Percentiles rank a stretch among this genome's conserved stretches.
Evolutionary conservation across 2,888 invertebrate species (phyloP).

Genomic region (Dioctria linearis): DNA sequence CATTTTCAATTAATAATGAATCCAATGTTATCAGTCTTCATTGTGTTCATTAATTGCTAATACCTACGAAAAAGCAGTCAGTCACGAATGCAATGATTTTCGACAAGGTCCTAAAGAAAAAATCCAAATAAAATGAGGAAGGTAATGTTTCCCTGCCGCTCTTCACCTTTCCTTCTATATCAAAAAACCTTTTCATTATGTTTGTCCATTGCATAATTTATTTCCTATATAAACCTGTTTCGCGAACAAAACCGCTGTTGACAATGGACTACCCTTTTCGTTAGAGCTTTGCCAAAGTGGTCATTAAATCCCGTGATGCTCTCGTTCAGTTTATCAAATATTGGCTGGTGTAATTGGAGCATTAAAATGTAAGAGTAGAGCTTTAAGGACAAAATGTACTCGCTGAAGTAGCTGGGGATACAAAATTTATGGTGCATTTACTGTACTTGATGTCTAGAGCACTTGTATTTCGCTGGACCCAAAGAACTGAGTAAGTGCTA

Average conservation of each 20-base stretch:
- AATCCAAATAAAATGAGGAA: too few relatives aligned
- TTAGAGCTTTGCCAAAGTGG: not conserved
- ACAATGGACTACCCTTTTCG: conserved; percentile 34
- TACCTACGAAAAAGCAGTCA: conserved; percentile 1
- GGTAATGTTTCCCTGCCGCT: too few relatives aligned
- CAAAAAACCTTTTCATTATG: conserved; percentile 14
- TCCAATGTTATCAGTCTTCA: conserved; percentile 14
- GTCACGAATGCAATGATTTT: not conserved
- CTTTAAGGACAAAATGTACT: not conserved
- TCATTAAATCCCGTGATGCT: conserved; percentile 24
- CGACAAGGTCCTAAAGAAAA: too few relatives aligned
- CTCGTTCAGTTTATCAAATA: conserved; percentile 6
- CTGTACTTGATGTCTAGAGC: conserved; percentile 19
- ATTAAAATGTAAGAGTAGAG: conserved; percentile 19
- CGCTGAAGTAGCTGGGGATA: not conserved
- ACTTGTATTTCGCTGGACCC: not conserved
- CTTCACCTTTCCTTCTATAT: not conserved
- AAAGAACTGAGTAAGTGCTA: conserved; percentile 1
- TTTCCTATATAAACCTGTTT: conserved; percentile 15
- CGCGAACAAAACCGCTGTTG: conserved; percentile 3
- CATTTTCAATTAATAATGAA: conserved; percentile 42
- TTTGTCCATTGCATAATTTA: conserved; percentile 28
- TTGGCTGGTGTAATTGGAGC: conserved; percentile 21
- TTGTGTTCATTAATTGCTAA: not conserved
- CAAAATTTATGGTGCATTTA: conserved; percentile 33